A percentile compares a stretch with the other conserved stretches of the same genome.
Conservation (phyloP, 1,140 invertebrate species). For the Apis mellifera region DNA sequence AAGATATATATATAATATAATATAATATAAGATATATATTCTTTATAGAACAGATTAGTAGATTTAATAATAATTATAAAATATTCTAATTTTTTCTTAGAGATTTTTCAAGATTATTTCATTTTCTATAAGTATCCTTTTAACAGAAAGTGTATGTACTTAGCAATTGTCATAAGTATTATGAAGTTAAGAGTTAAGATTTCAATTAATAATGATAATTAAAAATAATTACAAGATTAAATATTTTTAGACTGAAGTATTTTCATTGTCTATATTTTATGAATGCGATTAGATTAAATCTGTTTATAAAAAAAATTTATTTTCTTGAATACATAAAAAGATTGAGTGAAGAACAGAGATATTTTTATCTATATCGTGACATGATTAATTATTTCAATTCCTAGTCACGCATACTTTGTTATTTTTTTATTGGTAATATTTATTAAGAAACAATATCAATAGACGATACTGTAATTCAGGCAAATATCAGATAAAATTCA, state of each 20-base stretch:
- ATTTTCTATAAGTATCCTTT: too few species aligned
- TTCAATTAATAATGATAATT: too few species aligned
- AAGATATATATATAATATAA: too few species aligned
- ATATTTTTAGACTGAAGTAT: background rate
- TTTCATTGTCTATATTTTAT: background rate
- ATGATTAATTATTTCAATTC: constrained; percentile 10
- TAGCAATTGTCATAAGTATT: too few species aligned
- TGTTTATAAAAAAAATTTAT: constrained; percentile 24
- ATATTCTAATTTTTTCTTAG: too few species aligned
- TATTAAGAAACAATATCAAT: constrained; percentile 2
- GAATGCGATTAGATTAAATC: constrained; percentile 44
- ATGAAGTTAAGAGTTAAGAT: too few species aligned
- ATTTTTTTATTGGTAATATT: background rate
- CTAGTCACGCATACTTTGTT: background rate
- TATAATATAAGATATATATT: too few species aligned
- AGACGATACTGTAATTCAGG: constrained; percentile 27
- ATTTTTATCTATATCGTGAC: background rate
- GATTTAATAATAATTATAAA: too few species aligned
- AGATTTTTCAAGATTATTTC: too few species aligned
- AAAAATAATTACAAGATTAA: too few species aligned
- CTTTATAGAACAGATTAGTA: too few species aligned
- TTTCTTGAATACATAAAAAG: background rate
- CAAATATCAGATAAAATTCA: constrained; percentile 5
- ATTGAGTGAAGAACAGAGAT: background rate
- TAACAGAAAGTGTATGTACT: too few species aligned